These are phyloP conservation scores for Phyllopteryx taeniolatus DNA, from an alignment of 2,113 vertebrate genomes.

Conservation along the genomic window DNA sequence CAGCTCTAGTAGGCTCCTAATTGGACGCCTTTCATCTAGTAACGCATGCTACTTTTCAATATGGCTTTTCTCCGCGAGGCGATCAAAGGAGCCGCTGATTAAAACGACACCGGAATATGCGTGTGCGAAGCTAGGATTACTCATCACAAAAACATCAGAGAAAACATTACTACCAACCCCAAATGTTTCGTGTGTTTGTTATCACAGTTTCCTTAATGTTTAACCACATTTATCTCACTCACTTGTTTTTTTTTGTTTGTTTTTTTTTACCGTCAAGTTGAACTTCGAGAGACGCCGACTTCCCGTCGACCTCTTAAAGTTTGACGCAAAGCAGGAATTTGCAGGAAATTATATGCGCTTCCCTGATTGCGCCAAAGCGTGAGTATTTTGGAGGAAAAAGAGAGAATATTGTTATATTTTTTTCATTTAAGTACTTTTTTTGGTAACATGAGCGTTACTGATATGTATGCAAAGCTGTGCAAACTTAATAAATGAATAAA, in stretches of 20 bases:
- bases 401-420: too few relatives aligned
- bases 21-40: constrained; percentile 57
- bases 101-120: constrained; percentile 30
- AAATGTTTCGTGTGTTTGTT: constrained; percentile 25
- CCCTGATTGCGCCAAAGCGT: too few relatives aligned
- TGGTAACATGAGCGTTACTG: too few relatives aligned
- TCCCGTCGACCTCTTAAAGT: not conserved
- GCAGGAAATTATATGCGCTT: too few relatives aligned
- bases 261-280: not conserved
- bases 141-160: constrained; percentile 35
- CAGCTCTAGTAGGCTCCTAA: constrained; percentile 47
- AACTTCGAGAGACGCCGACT: not conserved
- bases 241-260: not conserved
- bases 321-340: not conserved
- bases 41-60: constrained; percentile 47
- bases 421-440: too few relatives aligned
- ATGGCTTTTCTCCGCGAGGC: constrained; percentile 46
- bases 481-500: too few relatives aligned
- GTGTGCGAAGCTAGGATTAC: constrained; percentile 13
- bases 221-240: constrained; percentile 1
- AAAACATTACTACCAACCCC: constrained; percentile 26
- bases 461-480: too few relatives aligned
- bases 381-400: too few relatives aligned
- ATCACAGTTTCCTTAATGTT: constrained; percentile 30
- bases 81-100: constrained; percentile 67